Percentiles rank a stretch among this genome's conserved stretches.
Evolutionary conservation across 2,888 invertebrate species (phyloP).

Genomic region (Diarsia brunnea): DNA sequence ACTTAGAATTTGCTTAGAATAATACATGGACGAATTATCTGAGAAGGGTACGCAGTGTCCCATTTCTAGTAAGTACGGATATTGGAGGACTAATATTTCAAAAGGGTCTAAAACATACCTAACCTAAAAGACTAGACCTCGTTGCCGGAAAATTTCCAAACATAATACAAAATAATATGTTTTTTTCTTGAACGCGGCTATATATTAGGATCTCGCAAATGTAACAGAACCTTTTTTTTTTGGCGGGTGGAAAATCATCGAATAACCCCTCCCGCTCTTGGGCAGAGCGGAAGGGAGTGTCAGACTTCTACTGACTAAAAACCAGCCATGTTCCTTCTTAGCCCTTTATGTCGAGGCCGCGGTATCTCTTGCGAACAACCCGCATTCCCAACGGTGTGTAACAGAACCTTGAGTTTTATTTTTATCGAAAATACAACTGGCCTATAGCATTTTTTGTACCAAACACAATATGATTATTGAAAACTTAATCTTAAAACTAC

Average conservation of each 20-base stretch:
- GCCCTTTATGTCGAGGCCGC: no score
- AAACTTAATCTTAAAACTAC: no score
- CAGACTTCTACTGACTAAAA: no score
- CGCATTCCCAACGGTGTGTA: no score
- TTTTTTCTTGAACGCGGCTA: neutral
- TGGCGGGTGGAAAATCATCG: no score
- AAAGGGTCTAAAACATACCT: neutral
- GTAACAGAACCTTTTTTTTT: no score
- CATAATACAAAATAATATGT: no score
- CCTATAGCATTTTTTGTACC: neutral
- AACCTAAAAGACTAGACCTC: neutral
- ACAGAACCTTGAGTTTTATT: neutral
- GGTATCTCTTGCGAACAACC: no score
- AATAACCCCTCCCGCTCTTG: no score
- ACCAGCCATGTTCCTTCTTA: no score
- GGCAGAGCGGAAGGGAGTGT: no score
- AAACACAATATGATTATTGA: no score
- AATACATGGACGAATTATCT: neutral
- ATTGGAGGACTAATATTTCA: constrained; percentile 1
- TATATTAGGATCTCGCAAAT: neutral
- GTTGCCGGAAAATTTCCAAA: neutral
- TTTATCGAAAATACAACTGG: neutral
- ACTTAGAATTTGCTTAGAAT: neutral
- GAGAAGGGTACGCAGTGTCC: neutral
- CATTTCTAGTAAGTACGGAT: neutral